Evolutionary conservation across 2,888 invertebrate species (phyloP), one percentile per base, ranked within the genome.

Genomic region (Chrysodeixis includens): DNA sequence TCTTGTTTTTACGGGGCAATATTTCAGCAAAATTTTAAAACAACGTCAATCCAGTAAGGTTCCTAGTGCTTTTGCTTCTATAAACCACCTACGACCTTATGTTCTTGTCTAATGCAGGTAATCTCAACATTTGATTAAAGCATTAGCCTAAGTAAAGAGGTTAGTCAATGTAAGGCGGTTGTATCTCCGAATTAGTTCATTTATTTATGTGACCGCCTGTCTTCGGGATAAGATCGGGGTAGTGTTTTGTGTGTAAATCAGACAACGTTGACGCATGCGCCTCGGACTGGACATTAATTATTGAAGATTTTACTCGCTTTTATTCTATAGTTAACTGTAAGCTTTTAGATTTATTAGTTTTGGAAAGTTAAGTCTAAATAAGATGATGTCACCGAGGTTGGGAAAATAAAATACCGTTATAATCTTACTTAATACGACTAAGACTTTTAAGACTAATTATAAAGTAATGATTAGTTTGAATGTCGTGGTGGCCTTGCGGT

Each of bases 131-230:
- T 40, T 40, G 40, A 40, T n/a, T n/a, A 49, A n/a, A 49, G 20
- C 18, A 49, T 49, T 20, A 18, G 18, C 26, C 2, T 26, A 26
- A 22, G 14, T 52, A 26, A 49, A 55, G 26, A 30, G 57, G 20
- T 56, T 60, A 58, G 57, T 30, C 64, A 40, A 46, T 60, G 58
- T 59, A 62, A 58, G 70, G 63, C 57, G 51, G 56, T 59, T 75
- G 68, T 73, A 78, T 84, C 83, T 82, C 76, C 76, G 85, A 86
- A 88, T 88, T 87, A 87, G 84, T 82, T 85, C 77, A 86, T 84
- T 88, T 88, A 88, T 89, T 88, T 89, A 88, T 85, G 87, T 73
- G 86, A 88, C 88, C 88, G 77, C 86, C 80, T 85, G 85, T 84
- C 85, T 72, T 63, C 76, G 64, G 86, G 88, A 88, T 89, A 88